Conservation (phyloP, 2,113 vertebrate genomes). For the Cyanoliseus patagonus region DNA sequence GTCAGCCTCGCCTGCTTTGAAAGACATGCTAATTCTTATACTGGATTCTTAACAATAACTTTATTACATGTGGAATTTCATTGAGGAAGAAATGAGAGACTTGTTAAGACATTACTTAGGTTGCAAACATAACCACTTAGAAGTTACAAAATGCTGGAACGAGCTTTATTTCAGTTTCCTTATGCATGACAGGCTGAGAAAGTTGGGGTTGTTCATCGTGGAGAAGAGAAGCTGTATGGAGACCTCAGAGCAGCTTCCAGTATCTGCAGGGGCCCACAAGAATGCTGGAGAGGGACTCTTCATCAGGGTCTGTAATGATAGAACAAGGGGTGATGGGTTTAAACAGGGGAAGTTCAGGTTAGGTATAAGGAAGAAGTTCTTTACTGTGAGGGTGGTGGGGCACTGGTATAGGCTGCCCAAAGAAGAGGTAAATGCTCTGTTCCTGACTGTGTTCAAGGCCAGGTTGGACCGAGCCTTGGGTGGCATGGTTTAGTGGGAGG, state of each 20-base stretch:
- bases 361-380: no score
- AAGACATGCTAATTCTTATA: not conserved
- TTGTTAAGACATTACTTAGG: not conserved
- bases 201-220: not conserved
- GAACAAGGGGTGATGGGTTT: not conserved
- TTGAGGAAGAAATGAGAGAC: not conserved
- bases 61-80: not conserved
- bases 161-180: not conserved
- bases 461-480: not conserved
- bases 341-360: no score
- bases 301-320: not conserved
- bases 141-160: not conserved
- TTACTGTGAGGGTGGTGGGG: no score
- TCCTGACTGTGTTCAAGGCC: not conserved
- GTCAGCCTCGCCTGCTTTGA: not conserved
- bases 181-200: not conserved
- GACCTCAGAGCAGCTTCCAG: not conserved
- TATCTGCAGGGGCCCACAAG: not conserved
- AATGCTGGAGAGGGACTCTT: not conserved
- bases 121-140: not conserved
- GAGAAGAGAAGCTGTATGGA: not conserved
- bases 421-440: not conserved
- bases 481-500: not conserved
- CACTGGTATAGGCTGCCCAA: no score
- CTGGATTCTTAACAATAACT: not conserved